Percentiles rank a stretch among this genome's conserved stretches.
Conservation (phyloP, 2,888 invertebrate species). For the Eudiplozoon nipponicum region DNA sequence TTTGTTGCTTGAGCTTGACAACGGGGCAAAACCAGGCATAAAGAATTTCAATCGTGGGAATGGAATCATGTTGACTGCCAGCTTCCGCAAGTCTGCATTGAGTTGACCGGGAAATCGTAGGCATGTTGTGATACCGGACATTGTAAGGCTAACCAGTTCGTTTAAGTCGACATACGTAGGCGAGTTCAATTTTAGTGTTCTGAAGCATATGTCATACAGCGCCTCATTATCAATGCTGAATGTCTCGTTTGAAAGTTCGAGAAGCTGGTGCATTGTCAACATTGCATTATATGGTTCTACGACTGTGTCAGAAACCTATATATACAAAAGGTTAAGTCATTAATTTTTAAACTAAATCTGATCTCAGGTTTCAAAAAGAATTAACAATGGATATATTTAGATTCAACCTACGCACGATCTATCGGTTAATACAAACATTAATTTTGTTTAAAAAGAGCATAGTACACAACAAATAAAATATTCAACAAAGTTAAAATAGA, state of each 20-base stretch:
- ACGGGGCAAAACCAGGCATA: conserved; percentile 55
- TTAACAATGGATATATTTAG: too few species aligned
- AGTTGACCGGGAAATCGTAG: conserved; percentile 11
- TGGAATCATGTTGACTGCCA: conserved; percentile 15
- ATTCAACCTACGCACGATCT: too few species aligned
- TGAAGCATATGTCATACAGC: conserved; percentile 14
- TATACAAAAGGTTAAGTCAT: too few species aligned
- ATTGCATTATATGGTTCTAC: conserved; percentile 16
- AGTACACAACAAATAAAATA: too few species aligned
- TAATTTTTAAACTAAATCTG: too few species aligned
- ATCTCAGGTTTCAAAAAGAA: too few species aligned
- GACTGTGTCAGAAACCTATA: conserved; percentile 15
- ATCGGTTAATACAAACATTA: too few species aligned
- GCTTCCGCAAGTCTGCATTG: conserved; percentile 13
- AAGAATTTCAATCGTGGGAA: conserved; percentile 33
- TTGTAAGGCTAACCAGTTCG: conserved; percentile 12
- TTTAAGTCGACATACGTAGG: conserved; percentile 15
- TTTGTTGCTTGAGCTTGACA: conserved; percentile 53
- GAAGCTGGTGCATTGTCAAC: conserved; percentile 12
- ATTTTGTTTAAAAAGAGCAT: too few species aligned
- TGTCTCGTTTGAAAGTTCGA: conserved; percentile 15
- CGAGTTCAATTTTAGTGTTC: conserved; percentile 11
- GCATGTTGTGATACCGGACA: conserved; percentile 13
- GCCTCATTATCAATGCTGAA: conserved; percentile 15
- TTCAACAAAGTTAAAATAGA: too few species aligned